Base-by-base conservation (phyloP, 2,113 vertebrate species). In the Proteles cristata region DNA sequence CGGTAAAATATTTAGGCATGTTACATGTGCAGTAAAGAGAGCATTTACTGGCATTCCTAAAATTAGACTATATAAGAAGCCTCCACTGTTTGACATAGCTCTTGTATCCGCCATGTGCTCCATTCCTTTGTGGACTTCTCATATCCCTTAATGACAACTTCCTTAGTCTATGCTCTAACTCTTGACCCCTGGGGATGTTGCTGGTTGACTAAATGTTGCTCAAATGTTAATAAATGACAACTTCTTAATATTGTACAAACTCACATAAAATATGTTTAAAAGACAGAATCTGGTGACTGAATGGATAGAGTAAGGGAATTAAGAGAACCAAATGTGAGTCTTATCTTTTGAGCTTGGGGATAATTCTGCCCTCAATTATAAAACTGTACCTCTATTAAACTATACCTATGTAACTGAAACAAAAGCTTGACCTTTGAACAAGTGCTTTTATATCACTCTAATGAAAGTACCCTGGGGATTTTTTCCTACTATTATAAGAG, bases 211-310 rank as follows among this genome's bases (percentile, higher is more conserved):
- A 15, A 92, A 50, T 82, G 77, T 68, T 91, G 66, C 33, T 81
- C 61, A 93, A 25, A 83, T 94, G 33, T 45, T 87, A 86, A 90
- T 83, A 82, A 89, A 90, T 93, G 80, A 76, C 53, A 95, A 65
- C 11, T 71, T 66, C 25, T 66, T 92, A 65, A 71, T 82, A 96
- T 39, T 76, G 23, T 69, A 76, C 17, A 50, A 90, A 65, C 6
- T 84, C 53, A 82, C 21, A 79, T 93, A 71, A 19, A 61, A 58
- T 88, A 63, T 43, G 4, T 50, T 87, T 96, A 87, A 90, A 92
- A 35, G 33, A 80, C 10, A 94, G 16, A 77, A 76, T 9, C 2
- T 55, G 4, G 26, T 81, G 31, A 92, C n/a, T 74, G 28, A 80
- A 45, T 63, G n/a, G 53, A 66, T 45, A 92, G 4, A 81, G 9